Conservation (phyloP, 2,797 vertebrate genomes). For the Chloroceryle inda region DNA sequence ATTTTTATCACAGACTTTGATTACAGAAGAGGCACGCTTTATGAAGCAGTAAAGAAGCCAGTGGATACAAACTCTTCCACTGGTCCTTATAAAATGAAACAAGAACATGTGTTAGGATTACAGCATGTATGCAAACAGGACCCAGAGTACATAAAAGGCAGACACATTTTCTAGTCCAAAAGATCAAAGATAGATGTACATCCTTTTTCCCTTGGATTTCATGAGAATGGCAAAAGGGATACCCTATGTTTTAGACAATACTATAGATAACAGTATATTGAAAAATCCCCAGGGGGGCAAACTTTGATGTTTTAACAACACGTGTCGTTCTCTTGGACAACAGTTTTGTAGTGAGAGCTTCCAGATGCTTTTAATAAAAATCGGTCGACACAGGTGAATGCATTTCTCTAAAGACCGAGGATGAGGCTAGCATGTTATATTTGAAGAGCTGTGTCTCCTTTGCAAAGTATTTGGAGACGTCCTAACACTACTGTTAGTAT, state of each 20-base stretch:
- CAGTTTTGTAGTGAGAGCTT: background rate
- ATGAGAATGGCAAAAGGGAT: background rate
- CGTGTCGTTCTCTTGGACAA: background rate
- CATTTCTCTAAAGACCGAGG: background rate
- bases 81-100: constrained; percentile 61
- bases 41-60: constrained; percentile 41
- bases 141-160: background rate
- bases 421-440: background rate
- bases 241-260: background rate
- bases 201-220: background rate
- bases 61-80: constrained; percentile 36
- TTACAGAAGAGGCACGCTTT: constrained; percentile 37
- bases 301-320: background rate
- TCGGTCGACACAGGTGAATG: background rate
- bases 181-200: background rate
- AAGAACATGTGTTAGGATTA: constrained; percentile 64
- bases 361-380: constrained; percentile 45
- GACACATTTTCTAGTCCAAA: background rate
- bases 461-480: background rate
- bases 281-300: background rate
- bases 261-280: background rate
- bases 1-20: constrained; percentile 8
- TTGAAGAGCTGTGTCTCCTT: background rate
- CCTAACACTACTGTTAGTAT: background rate
- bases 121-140: constrained; percentile 3